Base-by-base conservation (phyloP, 2,113 vertebrate species). In the Notarius lentiginosus region DNA sequence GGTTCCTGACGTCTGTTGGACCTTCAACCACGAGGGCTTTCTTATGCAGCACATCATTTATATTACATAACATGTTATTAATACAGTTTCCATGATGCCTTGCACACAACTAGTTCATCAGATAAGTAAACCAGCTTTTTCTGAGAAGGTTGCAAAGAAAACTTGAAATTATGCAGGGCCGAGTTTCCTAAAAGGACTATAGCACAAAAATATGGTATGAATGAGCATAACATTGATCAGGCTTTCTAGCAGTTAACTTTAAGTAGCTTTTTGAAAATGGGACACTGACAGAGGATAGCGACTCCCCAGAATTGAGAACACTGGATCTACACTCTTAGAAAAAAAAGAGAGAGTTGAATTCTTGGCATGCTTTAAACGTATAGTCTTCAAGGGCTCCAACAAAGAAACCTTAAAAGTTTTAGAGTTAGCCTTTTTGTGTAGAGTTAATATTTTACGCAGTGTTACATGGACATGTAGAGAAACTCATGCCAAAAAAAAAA, bases 21-120 rank as follows among this genome's bases (percentile, higher is more conserved):
- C 98, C 98, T 51, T 94, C 94, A 82, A 99, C 96, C 90, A 99
- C 93, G 92, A 99, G 89, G 77, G 97, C 97, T 7, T 93, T 93
- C 88, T 97, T 98, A 96, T 98, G 89, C 5, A 51, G 63, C 11
- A 87, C 27, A 75, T 85, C 61, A 83, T 61, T 88, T 41, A 87
- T 79, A 63, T 56, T 8, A 73, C 53, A 68, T 55, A 41, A 61
- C 56, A 61, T 47, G 56, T 81, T 61, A 61, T 81, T 81, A 47
- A 61, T 61, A 81, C 56, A 61, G 56, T 61, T 81, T 81, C 55
- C 77, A 34, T 61, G 79, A 80, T 80, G 79, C 56, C 58, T 81
- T 81, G 18, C 56, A 81, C 79, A 81, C 79, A 60, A 27, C 77
- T 80, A 81, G 5, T 60, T 41, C 47, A 61, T 41, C 58, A 81